Percentiles rank a stretch among this genome's conserved stretches.
phyloP scores from a whole-genome alignment of 2,113 vertebrate genomes.

The Hyperopisus bebe region DNA sequence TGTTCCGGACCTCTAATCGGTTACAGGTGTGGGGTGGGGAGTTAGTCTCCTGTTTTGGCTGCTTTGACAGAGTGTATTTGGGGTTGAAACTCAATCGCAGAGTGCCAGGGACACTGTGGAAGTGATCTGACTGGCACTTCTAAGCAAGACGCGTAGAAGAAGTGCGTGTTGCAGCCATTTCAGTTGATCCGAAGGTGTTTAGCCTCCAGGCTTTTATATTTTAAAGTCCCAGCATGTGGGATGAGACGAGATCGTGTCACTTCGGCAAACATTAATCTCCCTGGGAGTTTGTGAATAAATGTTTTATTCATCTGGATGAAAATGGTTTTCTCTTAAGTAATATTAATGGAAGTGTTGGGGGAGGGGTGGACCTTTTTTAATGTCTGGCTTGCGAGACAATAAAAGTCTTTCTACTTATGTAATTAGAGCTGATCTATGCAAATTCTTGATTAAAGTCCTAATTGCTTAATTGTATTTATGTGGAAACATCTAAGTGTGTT shows the following conservation, averaged over 20 bases:
- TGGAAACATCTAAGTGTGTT: background rate
- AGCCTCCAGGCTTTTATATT: background rate
- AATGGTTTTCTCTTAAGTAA: background rate
- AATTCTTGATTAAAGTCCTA: background rate
- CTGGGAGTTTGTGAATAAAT: slow-evolving; percentile 2
- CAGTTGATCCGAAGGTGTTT: background rate
- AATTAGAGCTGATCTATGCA: background rate
- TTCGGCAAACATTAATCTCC: background rate
- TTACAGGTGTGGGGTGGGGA: slow-evolving; percentile 62
- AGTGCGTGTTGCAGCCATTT: background rate
- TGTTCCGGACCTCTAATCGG: slow-evolving; percentile 68
- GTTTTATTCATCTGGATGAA: slow-evolving; percentile 10
- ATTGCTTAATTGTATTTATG: slow-evolving; percentile 10
- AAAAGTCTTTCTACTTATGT: background rate
- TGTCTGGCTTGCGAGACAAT: background rate
- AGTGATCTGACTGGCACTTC: background rate
- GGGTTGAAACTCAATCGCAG: background rate
- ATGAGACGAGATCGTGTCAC: background rate
- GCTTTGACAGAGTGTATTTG: background rate
- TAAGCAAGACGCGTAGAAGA: background rate
- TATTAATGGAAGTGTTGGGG: background rate
- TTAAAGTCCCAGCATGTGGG: background rate
- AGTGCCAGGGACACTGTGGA: background rate
- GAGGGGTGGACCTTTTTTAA: background rate
- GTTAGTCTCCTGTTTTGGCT: background rate